A percentile compares a stretch with the other conserved stretches of the same genome.
Evolutionary conservation across 2,888 invertebrate genomes (phyloP).

Genomic region (Chromoteleia sp.): DNA sequence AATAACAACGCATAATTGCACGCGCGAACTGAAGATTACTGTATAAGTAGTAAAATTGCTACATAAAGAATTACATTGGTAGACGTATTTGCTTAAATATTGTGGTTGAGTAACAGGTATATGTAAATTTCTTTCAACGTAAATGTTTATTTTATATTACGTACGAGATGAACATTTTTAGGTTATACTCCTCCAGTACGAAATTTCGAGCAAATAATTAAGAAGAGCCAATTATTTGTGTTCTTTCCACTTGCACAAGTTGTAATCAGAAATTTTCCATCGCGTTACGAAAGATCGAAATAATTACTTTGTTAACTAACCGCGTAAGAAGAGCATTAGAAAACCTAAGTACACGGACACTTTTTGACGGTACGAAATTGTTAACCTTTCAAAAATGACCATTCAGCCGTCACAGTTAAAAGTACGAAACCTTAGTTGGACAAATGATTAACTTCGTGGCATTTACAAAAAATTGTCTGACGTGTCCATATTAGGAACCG

Average conservation of each 20-base stretch:
- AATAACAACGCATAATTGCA: too few species aligned
- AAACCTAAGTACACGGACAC: not conserved
- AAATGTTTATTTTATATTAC: too few species aligned
- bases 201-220: not conserved
- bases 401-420: slow-evolving; percentile 4
- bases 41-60: too few species aligned
- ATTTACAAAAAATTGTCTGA: slow-evolving; percentile 13
- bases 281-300: not conserved
- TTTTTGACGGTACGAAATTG: slow-evolving; percentile 2
- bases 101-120: too few species aligned
- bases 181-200: too few species aligned
- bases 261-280: too few species aligned
- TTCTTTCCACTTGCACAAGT: too few species aligned
- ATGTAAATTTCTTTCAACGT: too few species aligned
- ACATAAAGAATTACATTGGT: too few species aligned
- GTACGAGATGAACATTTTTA: too few species aligned
- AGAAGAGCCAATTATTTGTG: not conserved
- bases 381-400: slow-evolving; percentile 37
- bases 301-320: slow-evolving; percentile 1
- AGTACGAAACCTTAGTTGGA: slow-evolving; percentile 20
- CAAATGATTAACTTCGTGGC: slow-evolving; percentile 18
- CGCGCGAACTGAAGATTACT: too few species aligned
- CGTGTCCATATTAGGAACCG: slow-evolving; percentile 41
- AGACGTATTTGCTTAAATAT: too few species aligned
- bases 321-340: not conserved